phyloP scores from a whole-genome alignment of 2,797 vertebrate genomes.

The Pelodytes ibericus region DNA sequence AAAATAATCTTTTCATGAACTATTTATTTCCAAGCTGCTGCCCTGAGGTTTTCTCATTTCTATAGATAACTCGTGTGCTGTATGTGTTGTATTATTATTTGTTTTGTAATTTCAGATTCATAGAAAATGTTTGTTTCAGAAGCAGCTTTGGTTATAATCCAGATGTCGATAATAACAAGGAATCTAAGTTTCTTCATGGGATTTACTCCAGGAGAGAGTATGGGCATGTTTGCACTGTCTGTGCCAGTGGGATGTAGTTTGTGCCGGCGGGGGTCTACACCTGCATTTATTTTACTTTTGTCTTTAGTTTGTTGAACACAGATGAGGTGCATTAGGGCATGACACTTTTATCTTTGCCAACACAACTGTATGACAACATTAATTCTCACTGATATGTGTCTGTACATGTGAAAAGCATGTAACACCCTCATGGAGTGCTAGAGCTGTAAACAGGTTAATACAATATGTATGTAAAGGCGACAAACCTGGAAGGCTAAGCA shows the following conservation, averaged over 20 bases:
- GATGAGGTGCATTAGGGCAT: slow-evolving; percentile 3
- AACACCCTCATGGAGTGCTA: no score
- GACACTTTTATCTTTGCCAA: slow-evolving; percentile 24
- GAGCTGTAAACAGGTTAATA: background rate
- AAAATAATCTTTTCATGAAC: slow-evolving; percentile 1
- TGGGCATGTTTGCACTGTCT: background rate
- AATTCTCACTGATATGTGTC: slow-evolving; percentile 16
- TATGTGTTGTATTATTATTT: no score
- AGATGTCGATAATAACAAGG: no score
- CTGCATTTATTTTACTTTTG: slow-evolving; percentile 19
- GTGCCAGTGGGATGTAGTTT: slow-evolving; percentile 12
- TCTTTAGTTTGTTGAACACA: slow-evolving; percentile 25
- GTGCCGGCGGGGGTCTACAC: background rate
- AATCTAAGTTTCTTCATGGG: no score
- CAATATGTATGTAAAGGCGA: background rate
- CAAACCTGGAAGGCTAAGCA: no score
- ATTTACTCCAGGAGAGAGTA: no score
- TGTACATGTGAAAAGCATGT: background rate
- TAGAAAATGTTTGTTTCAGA: no score
- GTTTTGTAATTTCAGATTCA: no score
- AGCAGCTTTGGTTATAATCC: no score
- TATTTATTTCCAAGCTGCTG: background rate
- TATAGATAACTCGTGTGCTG: no score
- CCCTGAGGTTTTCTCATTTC: background rate
- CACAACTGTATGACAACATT: slow-evolving; percentile 35